A percentile compares a stretch with the other conserved stretches of the same genome.
Conservation (phyloP, 2,888 invertebrate species). For the Pyralis farinalis region DNA sequence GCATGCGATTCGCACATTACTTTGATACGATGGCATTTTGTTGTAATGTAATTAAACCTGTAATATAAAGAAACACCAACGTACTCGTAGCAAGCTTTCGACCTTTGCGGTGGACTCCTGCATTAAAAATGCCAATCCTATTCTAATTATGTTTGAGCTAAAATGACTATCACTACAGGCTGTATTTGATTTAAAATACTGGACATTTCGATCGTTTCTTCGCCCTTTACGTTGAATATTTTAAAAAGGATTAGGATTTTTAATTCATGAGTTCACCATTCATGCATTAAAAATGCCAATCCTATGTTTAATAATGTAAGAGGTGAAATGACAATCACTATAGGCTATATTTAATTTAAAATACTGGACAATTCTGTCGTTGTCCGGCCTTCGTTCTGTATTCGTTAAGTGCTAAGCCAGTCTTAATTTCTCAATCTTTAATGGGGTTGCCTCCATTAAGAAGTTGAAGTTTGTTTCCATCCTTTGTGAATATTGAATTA, state of each 20-base stretch:
- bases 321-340: slow-evolving; percentile 11
- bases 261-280: no score
- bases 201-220: not conserved
- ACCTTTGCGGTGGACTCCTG: not conserved
- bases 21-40: slow-evolving; percentile 17
- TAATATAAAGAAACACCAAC: no score
- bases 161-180: slow-evolving; percentile 12
- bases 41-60: no score
- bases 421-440: slow-evolving; percentile 28
- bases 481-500: slow-evolving; percentile 23
- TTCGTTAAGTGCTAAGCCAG: slow-evolving; percentile 7
- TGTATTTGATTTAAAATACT: slow-evolving; percentile 22
- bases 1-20: slow-evolving; percentile 26
- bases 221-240: no score
- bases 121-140: slow-evolving; percentile 25
- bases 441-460: slow-evolving; percentile 22
- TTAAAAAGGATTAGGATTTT: no score
- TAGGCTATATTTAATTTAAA: slow-evolving; percentile 23
- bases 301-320: slow-evolving; percentile 20
- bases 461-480: slow-evolving; percentile 15
- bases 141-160: slow-evolving; percentile 18
- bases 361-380: not conserved
- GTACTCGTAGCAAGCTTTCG: no score
- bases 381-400: not conserved
- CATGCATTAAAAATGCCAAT: no score